These are phyloP conservation scores for Bovichtus diacanthus DNA, from an alignment of 2,797 vertebrate species.

Conservation along the genomic window DNA sequence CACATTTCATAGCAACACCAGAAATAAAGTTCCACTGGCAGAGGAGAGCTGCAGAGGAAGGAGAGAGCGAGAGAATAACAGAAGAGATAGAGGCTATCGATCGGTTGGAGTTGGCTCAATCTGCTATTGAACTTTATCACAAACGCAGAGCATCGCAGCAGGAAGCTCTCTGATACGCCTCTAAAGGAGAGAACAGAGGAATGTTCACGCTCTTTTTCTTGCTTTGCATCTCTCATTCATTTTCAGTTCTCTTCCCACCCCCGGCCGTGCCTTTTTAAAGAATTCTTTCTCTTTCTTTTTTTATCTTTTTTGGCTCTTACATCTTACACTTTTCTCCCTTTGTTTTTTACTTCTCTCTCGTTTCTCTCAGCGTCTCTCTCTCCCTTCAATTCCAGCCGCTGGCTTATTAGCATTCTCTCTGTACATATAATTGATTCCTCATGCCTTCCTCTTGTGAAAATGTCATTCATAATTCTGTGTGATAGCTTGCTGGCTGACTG, in stretches of 20 bases:
- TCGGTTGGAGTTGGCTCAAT: conserved; percentile 73
- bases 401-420: conserved; percentile 81
- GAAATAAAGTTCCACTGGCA: conserved; percentile 71
- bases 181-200: conserved; percentile 71
- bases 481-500: conserved; percentile 66
- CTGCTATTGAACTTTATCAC: conserved; percentile 75
- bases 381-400: conserved; percentile 57
- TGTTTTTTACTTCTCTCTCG: conserved; percentile 59
- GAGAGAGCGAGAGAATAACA: conserved; percentile 22
- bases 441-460: conserved; percentile 79
- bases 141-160: conserved; percentile 72
- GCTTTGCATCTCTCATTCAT: conserved; percentile 69
- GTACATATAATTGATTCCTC: conserved; percentile 83
- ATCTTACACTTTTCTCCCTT: conserved; percentile 68
- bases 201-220: conserved; percentile 57
- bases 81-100: conserved; percentile 62
- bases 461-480: conserved; percentile 84
- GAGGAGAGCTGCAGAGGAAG: conserved; percentile 47
- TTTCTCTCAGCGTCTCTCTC: conserved; percentile 22
- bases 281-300: conserved; percentile 41
- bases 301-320: conserved; percentile 43
- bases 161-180: conserved; percentile 71
- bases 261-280: conserved; percentile 59
- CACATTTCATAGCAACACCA: conserved; percentile 74
- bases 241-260: conserved; percentile 70